Evolutionary conservation across 2,888 invertebrate species (phyloP).

Genomic region (Cryptocephalus primarius): DNA sequence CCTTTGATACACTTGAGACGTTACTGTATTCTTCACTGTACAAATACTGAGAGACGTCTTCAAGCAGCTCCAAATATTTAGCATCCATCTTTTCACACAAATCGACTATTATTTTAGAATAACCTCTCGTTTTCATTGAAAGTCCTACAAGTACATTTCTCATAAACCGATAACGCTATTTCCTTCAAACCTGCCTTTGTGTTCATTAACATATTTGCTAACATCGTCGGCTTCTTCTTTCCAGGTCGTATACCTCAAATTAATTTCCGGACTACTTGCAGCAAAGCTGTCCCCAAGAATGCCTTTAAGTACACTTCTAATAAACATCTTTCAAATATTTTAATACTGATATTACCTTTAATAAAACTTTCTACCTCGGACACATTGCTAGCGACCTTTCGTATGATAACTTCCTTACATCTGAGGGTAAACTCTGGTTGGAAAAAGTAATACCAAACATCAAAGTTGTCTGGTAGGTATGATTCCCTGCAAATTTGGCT

Average conservation of each 20-base stretch:
- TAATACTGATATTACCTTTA: conserved; percentile 19
- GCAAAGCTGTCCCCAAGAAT: conserved; percentile 42
- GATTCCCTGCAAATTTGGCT: conserved; percentile 48
- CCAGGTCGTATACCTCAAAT: conserved; percentile 66
- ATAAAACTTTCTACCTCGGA: conserved; percentile 38
- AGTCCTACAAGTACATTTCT: conserved; percentile 29
- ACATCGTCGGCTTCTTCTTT: conserved; percentile 52
- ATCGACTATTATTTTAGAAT: conserved; percentile 59
- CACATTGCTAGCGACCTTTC: conserved; percentile 22
- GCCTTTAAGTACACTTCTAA: conserved; percentile 39
- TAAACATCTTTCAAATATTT: conserved; percentile 11
- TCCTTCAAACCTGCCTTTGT: conserved; percentile 20
- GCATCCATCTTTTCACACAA: conserved; percentile 56
- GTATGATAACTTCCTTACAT: conserved; percentile 50
- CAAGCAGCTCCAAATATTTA: conserved; percentile 50
- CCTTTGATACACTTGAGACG: conserved; percentile 13
- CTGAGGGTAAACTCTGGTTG: conserved; percentile 62
- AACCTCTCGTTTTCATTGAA: conserved; percentile 71
- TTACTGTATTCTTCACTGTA: conserved; percentile 41
- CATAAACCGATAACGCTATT: conserved; percentile 2
- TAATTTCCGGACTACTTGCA: conserved; percentile 27
- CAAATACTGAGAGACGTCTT: conserved; percentile 59
- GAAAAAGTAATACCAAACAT: conserved; percentile 64
- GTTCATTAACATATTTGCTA: conserved; percentile 30
- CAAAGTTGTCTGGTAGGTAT: conserved; percentile 43